Evolutionary conservation across 92 coral and sea anemone genomes (phyloP).

Genomic region (Palythoa caribaeorum): DNA sequence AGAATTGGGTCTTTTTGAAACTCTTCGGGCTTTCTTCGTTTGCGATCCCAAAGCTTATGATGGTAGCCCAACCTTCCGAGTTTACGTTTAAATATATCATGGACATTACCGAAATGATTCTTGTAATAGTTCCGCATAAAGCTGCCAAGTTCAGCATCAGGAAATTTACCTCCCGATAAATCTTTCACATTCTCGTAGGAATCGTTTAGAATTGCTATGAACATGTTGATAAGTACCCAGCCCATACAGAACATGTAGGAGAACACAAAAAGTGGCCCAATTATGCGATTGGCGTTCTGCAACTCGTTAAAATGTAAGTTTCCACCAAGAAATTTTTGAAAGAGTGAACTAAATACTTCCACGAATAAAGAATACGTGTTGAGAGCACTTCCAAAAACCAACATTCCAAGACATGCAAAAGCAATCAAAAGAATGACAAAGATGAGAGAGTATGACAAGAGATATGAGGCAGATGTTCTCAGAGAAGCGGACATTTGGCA

Average conservation of each 20-base stretch:
- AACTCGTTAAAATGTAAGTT: constrained; percentile 67
- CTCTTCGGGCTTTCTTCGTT: constrained; percentile 45
- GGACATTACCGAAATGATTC: constrained; percentile 43
- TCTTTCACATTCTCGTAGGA: constrained; percentile 78
- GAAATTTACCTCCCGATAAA: constrained; percentile 83
- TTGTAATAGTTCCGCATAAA: constrained; percentile 77
- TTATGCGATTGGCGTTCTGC: constrained; percentile 61
- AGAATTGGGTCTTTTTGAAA: constrained; percentile 28
- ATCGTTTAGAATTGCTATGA: constrained; percentile 87
- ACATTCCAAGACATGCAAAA: constrained; percentile 70
- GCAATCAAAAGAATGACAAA: constrained; percentile 76
- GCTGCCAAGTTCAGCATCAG: constrained; percentile 80
- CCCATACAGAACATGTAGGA: constrained; percentile 78
- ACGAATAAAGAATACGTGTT: constrained; percentile 66
- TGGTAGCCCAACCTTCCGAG: constrained; percentile 75
- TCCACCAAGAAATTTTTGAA: constrained; percentile 87
- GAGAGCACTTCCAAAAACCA: constrained; percentile 71
- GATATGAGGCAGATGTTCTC: constrained; percentile 59
- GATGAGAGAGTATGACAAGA: constrained; percentile 71
- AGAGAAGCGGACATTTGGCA: constrained; percentile 91
- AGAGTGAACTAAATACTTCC: constrained; percentile 66
- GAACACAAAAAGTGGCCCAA: constrained; percentile 78
- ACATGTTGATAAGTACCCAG: constrained; percentile 87
- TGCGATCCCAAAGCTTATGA: constrained; percentile 66
- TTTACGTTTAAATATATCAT: constrained; percentile 72